These are phyloP conservation scores for Brachyptera putata DNA, from an alignment of 2,888 invertebrate genomes.

Conservation along the genomic window DNA sequence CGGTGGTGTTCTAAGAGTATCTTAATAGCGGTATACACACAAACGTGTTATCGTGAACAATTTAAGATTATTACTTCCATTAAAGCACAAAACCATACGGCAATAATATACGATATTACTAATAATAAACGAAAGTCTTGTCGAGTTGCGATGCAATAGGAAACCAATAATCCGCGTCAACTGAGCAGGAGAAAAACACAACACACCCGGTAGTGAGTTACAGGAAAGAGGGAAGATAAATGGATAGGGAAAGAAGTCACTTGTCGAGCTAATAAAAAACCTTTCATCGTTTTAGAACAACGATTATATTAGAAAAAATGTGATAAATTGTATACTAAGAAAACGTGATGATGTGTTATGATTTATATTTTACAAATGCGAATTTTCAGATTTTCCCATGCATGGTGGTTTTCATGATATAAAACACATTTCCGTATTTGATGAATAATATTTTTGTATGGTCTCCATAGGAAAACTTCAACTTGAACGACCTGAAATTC, in stretches of 20 bases:
- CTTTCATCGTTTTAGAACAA: neutral
- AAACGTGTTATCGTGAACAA: too few species aligned
- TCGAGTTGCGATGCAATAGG: neutral
- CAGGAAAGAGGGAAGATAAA: conserved; percentile 10
- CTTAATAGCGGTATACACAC: too few species aligned
- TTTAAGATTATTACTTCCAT: neutral
- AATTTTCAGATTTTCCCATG: too few species aligned
- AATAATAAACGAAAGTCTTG: neutral
- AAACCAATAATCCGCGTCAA: conserved; percentile 5
- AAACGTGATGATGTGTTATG: too few species aligned
- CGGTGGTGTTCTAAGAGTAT: too few species aligned
- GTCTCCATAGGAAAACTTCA: too few species aligned
- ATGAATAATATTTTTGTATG: too few species aligned
- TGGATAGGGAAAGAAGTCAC: conserved; percentile 8
- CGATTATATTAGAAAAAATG: conserved; percentile 6
- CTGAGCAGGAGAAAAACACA: neutral
- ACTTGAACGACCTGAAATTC: too few species aligned
- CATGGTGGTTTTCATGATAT: too few species aligned
- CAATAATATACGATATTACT: neutral
- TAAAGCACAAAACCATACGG: neutral
- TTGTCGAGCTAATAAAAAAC: neutral
- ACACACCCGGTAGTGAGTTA: neutral
- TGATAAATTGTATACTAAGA: conserved; percentile 13
- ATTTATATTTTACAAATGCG: too few species aligned
- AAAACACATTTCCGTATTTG: too few species aligned